Evolutionary conservation across 92 coral and sea anemone genomes (phyloP), one percentile per base, ranked within the genome.

Genomic region (Bergia puertoricense): DNA sequence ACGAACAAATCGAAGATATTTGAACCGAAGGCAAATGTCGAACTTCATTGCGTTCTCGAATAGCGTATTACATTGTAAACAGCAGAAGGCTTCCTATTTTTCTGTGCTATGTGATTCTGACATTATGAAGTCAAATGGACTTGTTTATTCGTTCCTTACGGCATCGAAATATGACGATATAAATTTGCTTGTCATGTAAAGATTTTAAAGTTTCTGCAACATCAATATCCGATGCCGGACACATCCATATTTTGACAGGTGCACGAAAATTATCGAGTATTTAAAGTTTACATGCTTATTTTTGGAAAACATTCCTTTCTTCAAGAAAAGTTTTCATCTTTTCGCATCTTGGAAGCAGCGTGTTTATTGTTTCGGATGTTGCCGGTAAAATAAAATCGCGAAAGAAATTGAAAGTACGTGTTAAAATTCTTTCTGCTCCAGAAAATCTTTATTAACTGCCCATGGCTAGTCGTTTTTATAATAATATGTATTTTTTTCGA

Each of bases 191-290:
- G 39, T 20, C 56, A 45, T 77, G 57, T 45, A 20, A 77, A 13
- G 46, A 11, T 79, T 37, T 7, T 44, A 18, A 51, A 38, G 30
- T 16, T 62, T 62, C 69, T 62, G n/a, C 20, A 18, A 62, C 69
- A 62, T 62, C 69, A 62, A 62, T 62, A 62, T 62, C 69, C 30
- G 69, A 62, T 62, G 30, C 8, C 69, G 69, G 20, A 7, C 69
- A 62, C 7, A 30, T 80, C 85, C 2, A 5, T 46, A 80, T 54
- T 71, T 65, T 83, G 77, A 83, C 87, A 84, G 87, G 87, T 84
- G 87, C 67, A 44, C 20, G 7, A 42, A 36, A 71, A 84, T 45
- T 30, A 38, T 84, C 40, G 57, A 45, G 48, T 48, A 44, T 83
- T 68, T 72, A 30, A 44, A 48, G 43, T 43, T 5, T 15, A 14